Evolutionary conservation across 2,888 invertebrate species (phyloP).

Genomic region (Cephalotes varians): DNA sequence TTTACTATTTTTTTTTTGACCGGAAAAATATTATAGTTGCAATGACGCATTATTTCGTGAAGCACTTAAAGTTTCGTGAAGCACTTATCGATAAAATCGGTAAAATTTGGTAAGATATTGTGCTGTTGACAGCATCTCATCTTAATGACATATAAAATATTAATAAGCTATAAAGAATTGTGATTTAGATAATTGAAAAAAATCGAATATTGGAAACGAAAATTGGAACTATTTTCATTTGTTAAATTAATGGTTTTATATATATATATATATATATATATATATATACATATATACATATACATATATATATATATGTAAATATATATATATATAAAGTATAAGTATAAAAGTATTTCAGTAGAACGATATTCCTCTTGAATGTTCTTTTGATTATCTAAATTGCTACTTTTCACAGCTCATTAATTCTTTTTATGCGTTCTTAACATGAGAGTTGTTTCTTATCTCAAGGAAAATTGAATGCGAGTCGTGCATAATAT

Average conservation of each 20-base stretch:
- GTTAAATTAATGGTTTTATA: neutral
- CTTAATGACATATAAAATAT: neutral
- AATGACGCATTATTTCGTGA: neutral
- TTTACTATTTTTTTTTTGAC: neutral
- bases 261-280: too few relatives aligned
- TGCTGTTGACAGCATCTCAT: neutral
- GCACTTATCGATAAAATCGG: too few relatives aligned
- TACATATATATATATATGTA: too few relatives aligned
- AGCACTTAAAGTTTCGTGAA: too few relatives aligned
- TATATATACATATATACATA: too few relatives aligned
- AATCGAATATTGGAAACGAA: neutral
- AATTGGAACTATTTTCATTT: neutral
- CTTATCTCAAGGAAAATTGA: slow-evolving; percentile 11
- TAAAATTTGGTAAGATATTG: neutral
- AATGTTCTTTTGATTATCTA: neutral
- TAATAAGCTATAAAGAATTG: neutral
- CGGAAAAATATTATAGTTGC: neutral
- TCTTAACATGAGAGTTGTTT: neutral
- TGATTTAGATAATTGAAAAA: neutral
- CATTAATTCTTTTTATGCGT: neutral
- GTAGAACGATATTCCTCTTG: neutral
- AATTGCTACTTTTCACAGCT: neutral
- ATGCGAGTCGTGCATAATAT: neutral
- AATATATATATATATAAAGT: too few relatives aligned
- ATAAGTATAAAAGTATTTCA: neutral